Base-by-base conservation (phyloP, 2,888 invertebrate species). In the Leuctra nigra region DNA sequence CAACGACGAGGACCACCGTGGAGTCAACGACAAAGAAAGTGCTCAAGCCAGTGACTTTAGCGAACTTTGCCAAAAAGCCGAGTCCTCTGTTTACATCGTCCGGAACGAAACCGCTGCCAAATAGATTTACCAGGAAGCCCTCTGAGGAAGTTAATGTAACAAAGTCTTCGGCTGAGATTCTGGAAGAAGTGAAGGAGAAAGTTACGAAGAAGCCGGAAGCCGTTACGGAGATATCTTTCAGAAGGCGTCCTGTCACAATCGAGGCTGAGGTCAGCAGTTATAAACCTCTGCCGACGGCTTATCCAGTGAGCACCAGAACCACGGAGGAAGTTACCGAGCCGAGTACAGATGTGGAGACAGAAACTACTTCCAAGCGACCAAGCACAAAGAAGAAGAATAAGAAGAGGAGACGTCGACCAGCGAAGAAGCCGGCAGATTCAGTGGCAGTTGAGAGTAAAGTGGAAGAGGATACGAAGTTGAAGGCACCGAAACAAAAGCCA, bases 381-480 rank as follows among this genome's bases (percentile, higher is more conserved):
- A 16, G 24, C 59, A 73, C 77, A 61, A 75, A 73, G 36, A 81
- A 82, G 70, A 81, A 65, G 65, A 71, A 64, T 63, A 69, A 60
- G 66, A 76, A 33, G 62, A 70, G 18, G 60, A 69, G 25, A 69
- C 70, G 63, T 70, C 70, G 63, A 70, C 75, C 76, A 24, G 72
- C 75, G 9, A 67, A 75, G 41, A 68, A 77, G 35, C 73, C 76
- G 1, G 77, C 76, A 67, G 50, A 50, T 3, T 18, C 16, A 16
- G n/a, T 13, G 9, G 54, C 48, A 13, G 6, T 39, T 23, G 59
- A 59, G 36, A 59, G 59, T 22, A 59, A 59, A 44, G 39, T 53
- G 13, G 46, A 44, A 4, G 59, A 55, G 69, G 75, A 13, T 76
- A 76, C 62, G 75, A 74, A 62, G 73, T 75, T 67, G 75, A 75